Base-by-base conservation (phyloP, 1,140 invertebrate species). In the Drosophila pectinifera region DNA sequence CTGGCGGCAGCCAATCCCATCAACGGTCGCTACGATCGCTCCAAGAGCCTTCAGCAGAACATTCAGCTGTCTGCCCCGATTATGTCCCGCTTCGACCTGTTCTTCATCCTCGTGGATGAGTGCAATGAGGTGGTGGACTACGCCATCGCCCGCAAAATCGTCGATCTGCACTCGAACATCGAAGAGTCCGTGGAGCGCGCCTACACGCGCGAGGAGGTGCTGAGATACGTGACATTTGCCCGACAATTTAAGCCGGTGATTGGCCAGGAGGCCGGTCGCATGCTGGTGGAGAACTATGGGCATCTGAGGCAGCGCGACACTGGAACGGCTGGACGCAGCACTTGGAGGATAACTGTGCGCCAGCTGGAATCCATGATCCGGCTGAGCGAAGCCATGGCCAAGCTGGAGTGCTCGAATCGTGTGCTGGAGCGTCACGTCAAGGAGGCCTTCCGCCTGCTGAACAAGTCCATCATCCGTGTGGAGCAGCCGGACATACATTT, bases 61-160 rank as follows among this genome's bases (percentile, higher is more conserved):
- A 96, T 99, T 1, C 94, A 95, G 3, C 93, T 99, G 10, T 96
- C 97, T 1, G 98, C 98, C 0, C 99, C 99, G 0, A 99, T 99
- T 82, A 99, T 99, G 98, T 99, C 99, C 0, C 94, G 99, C 90
- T 99, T 99, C 92, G 99, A 99, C 94, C 93, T 99, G 1, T 99
- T 99, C 93, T 99, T 99, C 93, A 98, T 99, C 80, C 93, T 99
- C 0, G 96, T 99, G 5, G 98, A 99, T 93, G 98, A 99, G 91
- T 97, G 97, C 81, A 98, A 98, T 92, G 97, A 98, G 93, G 95
- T 98, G 65, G 95, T 97, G 2, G 98, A 99, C 93, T 99, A 98
- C 92, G 97, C 97, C 1, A 99, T 99, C 68, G 99, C 99, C 0
- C 94, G 97, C 55, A 97, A 98, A 91, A 99, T 99, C 75, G 95